Evolutionary conservation across 64 coral and sea anemone species (phyloP).

Genomic region (Pocillopora damicornis): DNA sequence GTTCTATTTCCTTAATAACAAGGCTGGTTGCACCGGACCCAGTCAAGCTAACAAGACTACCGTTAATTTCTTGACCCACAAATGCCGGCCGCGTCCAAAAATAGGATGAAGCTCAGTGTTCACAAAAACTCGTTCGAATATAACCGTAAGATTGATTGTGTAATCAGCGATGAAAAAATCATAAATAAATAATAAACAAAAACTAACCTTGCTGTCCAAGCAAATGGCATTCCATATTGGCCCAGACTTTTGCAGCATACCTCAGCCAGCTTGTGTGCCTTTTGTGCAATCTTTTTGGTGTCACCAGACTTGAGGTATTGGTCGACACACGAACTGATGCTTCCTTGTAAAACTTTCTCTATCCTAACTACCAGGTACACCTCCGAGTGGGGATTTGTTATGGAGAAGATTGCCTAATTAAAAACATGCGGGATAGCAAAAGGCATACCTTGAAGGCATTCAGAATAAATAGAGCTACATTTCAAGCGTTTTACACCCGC

Average conservation of each 20-base stretch:
- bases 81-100: too few relatives aligned
- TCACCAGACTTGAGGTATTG: conserved; percentile 94
- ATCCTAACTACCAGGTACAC: conserved; percentile 91
- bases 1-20: too few relatives aligned
- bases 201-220: conserved; percentile 78
- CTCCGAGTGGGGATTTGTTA: conserved; percentile 69
- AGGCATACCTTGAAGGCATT: too few relatives aligned
- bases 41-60: too few relatives aligned
- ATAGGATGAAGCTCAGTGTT: not conserved
- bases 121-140: not conserved
- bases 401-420: conserved; percentile 75
- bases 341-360: conserved; percentile 93
- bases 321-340: conserved; percentile 80
- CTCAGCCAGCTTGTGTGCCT: conserved; percentile 84
- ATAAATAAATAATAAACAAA: not conserved
- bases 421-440: too few relatives aligned
- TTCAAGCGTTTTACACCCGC: too few relatives aligned
- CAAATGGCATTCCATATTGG: conserved; percentile 88
- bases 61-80: too few relatives aligned
- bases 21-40: too few relatives aligned
- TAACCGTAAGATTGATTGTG: not conserved
- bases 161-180: not conserved
- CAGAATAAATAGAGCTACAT: too few relatives aligned
- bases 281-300: conserved; percentile 69
- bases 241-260: conserved; percentile 81